phyloP scores from a whole-genome alignment of 1,140 invertebrate species.

The Ceratosolen fusciceps region DNA sequence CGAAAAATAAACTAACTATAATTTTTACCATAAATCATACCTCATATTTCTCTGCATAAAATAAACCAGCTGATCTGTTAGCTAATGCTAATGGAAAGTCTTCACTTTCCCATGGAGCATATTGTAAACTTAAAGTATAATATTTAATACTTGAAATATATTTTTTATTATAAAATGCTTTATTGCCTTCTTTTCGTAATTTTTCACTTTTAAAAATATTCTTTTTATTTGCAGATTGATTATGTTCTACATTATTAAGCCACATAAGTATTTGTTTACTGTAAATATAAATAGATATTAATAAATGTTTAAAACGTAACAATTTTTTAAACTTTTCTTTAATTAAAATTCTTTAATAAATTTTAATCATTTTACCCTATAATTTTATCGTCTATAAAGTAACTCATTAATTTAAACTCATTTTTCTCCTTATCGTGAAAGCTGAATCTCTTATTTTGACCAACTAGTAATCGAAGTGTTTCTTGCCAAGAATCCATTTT shows the following conservation, averaged over 20 bases:
- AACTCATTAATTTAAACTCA: constrained; percentile 46
- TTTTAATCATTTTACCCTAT: constrained; percentile 15
- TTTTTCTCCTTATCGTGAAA: constrained; percentile 35
- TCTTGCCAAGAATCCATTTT: constrained; percentile 36
- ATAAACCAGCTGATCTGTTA: constrained; percentile 70
- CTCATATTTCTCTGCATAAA: constrained; percentile 62
- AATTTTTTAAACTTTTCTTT: no score
- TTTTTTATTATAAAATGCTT: constrained; percentile 62
- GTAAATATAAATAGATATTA: constrained; percentile 23
- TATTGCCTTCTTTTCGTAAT: constrained; percentile 61
- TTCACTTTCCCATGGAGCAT: constrained; percentile 59
- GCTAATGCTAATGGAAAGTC: constrained; percentile 65
- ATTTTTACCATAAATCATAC: no score
- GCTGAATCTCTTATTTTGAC: constrained; percentile 34
- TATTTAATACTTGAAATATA: constrained; percentile 59
- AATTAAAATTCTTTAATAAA: no score
- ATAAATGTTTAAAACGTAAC: background rate
- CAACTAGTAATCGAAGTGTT: constrained; percentile 26
- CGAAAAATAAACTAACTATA: background rate
- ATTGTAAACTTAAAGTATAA: constrained; percentile 66
- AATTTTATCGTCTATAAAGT: constrained; percentile 22
- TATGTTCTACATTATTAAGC: constrained; percentile 52
- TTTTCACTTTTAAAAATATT: constrained; percentile 55
- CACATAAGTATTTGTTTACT: constrained; percentile 56
- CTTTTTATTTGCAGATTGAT: constrained; percentile 50